phyloP scores from a whole-genome alignment of 2,888 invertebrate genomes.

The Incurvaria masculella region DNA sequence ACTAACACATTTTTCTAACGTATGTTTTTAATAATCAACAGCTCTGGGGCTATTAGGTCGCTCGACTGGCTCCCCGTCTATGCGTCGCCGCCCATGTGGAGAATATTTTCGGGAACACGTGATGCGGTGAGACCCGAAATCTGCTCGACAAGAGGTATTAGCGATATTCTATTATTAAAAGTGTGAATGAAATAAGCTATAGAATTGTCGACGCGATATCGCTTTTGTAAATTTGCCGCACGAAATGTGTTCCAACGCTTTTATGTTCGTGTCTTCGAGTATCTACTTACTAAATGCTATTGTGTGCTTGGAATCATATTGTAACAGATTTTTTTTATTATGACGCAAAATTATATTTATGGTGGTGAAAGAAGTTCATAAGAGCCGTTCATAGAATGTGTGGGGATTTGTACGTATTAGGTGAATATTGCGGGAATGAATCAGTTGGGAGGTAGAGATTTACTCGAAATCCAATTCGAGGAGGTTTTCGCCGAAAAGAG shows the following conservation, averaged over 20 bases:
- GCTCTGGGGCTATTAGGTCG: background rate
- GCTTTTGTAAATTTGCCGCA: constrained; percentile 22
- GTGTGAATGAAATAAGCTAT: constrained; percentile 31
- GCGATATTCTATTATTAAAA: constrained; percentile 37
- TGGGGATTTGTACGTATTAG: background rate
- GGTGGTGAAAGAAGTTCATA: no score
- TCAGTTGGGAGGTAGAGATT: no score
- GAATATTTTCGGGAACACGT: constrained; percentile 20
- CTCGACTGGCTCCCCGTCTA: background rate
- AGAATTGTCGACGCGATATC: constrained; percentile 19
- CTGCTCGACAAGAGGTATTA: constrained; percentile 21
- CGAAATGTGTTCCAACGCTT: background rate
- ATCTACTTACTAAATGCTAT: no score
- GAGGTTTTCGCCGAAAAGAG: constrained; percentile 18
- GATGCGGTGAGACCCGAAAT: constrained; percentile 43
- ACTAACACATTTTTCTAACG: no score
- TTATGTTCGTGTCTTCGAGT: no score
- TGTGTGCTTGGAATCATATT: no score
- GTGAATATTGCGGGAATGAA: constrained; percentile 2
- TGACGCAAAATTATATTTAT: no score
- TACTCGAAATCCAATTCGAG: constrained; percentile 6
- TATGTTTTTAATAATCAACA: no score
- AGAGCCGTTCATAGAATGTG: no score
- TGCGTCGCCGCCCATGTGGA: constrained; percentile 33
- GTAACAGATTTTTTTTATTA: no score